Percentiles rank a stretch among this genome's conserved stretches.
phyloP scores from a whole-genome alignment of 2,797 vertebrate genomes.

The Hippoglossus hippoglossus region DNA sequence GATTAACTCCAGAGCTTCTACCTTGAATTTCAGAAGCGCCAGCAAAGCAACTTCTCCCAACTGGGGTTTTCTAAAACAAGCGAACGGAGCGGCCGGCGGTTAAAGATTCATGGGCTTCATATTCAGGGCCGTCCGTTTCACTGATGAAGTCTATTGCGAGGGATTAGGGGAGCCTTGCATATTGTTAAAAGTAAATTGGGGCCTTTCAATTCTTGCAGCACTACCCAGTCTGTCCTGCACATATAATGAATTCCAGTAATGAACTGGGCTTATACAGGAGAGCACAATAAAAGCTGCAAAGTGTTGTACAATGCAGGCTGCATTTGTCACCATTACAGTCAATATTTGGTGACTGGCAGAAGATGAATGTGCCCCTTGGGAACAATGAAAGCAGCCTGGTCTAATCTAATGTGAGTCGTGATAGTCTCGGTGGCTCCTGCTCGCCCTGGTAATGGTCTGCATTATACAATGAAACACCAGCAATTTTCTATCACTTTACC shows the following conservation, averaged over 20 bases:
- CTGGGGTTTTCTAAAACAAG: slow-evolving; percentile 52
- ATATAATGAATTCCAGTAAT: slow-evolving; percentile 72
- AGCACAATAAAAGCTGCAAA: slow-evolving; percentile 56
- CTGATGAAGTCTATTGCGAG: slow-evolving; percentile 59
- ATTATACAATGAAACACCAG: slow-evolving; percentile 36
- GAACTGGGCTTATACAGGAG: slow-evolving; percentile 52
- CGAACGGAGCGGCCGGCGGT: slow-evolving; percentile 32
- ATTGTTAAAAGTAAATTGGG: slow-evolving; percentile 75
- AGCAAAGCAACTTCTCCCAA: slow-evolving; percentile 50
- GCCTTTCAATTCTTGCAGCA: slow-evolving; percentile 67
- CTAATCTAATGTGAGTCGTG: slow-evolving; percentile 70
- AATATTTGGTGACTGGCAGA: slow-evolving; percentile 72
- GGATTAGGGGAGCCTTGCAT: slow-evolving; percentile 66
- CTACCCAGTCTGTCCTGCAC: slow-evolving; percentile 62
- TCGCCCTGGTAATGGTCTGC: slow-evolving; percentile 57
- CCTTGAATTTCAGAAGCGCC: slow-evolving; percentile 40
- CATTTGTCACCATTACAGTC: slow-evolving; percentile 78
- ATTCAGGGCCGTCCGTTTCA: slow-evolving; percentile 58
- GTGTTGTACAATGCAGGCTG: slow-evolving; percentile 61
- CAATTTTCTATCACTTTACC: slow-evolving; percentile 19
- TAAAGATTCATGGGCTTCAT: slow-evolving; percentile 69
- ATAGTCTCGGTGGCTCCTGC: slow-evolving; percentile 56
- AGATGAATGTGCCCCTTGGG: slow-evolving; percentile 69
- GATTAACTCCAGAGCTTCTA: slow-evolving; percentile 43
- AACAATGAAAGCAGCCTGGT: slow-evolving; percentile 61